These are phyloP conservation scores for Pseudopipra pipra DNA, from an alignment of 2,113 vertebrate genomes.

Conservation along the genomic window DNA sequence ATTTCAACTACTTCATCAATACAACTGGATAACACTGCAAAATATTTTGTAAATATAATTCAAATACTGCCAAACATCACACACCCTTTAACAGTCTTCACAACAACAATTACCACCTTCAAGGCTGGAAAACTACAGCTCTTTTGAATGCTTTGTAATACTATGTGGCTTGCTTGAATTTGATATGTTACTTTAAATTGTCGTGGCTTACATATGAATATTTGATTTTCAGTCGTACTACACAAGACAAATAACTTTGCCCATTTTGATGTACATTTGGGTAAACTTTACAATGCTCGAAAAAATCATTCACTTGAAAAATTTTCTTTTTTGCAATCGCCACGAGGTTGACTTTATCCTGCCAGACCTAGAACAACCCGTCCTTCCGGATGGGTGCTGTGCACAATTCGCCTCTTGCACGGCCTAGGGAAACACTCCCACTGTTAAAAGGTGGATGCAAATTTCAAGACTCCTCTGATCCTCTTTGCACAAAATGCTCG, in stretches of 20 bases:
- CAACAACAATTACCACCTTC: background rate
- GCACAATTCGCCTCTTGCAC: fast-evolving
- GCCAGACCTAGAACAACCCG: fast-evolving
- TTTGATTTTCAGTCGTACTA: background rate
- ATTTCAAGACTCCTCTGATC: background rate
- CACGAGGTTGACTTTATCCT: background rate
- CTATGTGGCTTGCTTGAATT: background rate
- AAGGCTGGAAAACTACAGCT: background rate
- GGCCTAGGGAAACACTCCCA: background rate
- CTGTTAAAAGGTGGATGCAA: background rate
- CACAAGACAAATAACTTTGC: background rate
- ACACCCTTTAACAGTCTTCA: background rate
- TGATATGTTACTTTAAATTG: background rate
- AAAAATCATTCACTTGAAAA: background rate
- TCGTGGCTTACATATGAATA: fast-evolving
- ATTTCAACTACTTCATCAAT: background rate
- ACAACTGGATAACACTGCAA: background rate
- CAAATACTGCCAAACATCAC: background rate
- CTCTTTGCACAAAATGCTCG: background rate
- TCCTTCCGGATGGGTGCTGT: background rate
- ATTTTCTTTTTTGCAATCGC: fast-evolving
- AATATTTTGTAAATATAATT: background rate
- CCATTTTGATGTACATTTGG: background rate
- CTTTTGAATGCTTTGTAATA: background rate
- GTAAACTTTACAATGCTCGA: background rate